A percentile compares a stretch with the other conserved stretches of the same genome.
These are phyloP conservation scores for Tiliqua scincoides DNA, from an alignment of 2,113 vertebrate genomes.

Conservation along the genomic window DNA sequence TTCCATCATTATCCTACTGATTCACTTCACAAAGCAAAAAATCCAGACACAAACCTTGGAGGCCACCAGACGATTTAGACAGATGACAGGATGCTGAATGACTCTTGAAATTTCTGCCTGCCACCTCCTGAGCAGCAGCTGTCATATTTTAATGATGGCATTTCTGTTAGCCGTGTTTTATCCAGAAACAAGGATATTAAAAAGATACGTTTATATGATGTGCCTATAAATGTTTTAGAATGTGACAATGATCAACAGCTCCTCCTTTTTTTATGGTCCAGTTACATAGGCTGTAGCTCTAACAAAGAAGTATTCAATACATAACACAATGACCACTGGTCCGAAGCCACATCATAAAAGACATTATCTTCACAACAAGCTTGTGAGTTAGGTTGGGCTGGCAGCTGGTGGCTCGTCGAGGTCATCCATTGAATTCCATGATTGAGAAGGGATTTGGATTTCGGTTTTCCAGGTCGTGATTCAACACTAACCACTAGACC, in stretches of 20 bases:
- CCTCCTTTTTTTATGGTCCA: not conserved
- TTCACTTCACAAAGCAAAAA: conserved; percentile 22
- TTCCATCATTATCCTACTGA: conserved; percentile 6
- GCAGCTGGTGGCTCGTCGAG: no score
- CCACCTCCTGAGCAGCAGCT: conserved; percentile 31
- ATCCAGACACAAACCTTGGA: conserved; percentile 25
- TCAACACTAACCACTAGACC: no score
- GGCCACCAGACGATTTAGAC: not conserved
- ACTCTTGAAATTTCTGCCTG: conserved; percentile 26
- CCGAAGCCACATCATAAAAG: not conserved
- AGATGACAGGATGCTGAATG: rapidly evolving
- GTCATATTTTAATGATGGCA: not conserved
- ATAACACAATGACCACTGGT: not conserved
- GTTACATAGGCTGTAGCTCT: not conserved
- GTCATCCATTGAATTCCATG: not conserved
- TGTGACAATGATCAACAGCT: not conserved
- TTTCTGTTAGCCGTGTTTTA: conserved; percentile 17
- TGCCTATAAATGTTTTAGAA: not conserved
- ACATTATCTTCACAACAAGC: not conserved
- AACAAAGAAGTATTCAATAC: not conserved
- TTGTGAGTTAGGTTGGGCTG: not conserved
- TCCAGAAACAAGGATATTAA: conserved; percentile 17
- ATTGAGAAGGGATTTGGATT: not conserved
- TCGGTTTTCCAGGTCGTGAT: no score
- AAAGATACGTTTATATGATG: not conserved